Percentiles rank a stretch among this genome's conserved stretches.
phyloP scores from a whole-genome alignment of 2,888 invertebrate species.

The Cryptus armator region DNA sequence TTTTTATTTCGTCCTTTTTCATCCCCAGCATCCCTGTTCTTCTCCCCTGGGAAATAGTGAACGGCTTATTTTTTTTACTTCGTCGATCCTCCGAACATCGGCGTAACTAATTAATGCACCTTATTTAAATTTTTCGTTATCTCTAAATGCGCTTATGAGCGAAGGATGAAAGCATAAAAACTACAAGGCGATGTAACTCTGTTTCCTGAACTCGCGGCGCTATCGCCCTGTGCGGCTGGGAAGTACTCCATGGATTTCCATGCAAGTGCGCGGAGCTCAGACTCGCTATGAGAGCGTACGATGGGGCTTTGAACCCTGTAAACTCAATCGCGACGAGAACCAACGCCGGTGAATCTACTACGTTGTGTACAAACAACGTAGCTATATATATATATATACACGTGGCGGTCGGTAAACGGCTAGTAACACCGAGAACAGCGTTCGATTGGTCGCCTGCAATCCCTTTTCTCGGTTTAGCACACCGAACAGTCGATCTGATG shows the following conservation, averaged over 20 bases:
- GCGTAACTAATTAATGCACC: constrained; percentile 55
- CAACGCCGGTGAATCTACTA: constrained; percentile 76
- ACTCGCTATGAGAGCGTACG: too few relatives aligned
- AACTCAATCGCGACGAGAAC: constrained; percentile 48
- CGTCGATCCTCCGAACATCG: constrained; percentile 27
- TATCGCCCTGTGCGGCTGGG: constrained; percentile 46
- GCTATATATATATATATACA: not conserved
- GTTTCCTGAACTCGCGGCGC: too few relatives aligned
- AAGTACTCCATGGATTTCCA: constrained; percentile 32
- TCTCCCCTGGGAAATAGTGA: not conserved
- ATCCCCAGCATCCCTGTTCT: not conserved
- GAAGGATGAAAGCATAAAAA: constrained; percentile 49
- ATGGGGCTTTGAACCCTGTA: constrained; percentile 81
- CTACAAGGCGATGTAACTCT: not conserved
- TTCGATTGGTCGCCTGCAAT: constrained; percentile 48
- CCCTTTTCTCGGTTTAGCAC: constrained; percentile 24
- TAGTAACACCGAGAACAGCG: constrained; percentile 51
- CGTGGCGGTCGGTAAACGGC: constrained; percentile 68
- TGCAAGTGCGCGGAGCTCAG: too few relatives aligned
- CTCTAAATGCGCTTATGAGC: constrained; percentile 26
- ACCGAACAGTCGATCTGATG: not conserved
- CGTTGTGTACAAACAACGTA: constrained; percentile 73
- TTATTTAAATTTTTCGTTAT: constrained; percentile 4
- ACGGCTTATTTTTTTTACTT: not conserved
- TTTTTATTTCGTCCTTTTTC: not conserved